A percentile compares a stretch with the other conserved stretches of the same genome.
Evolutionary conservation across 2,113 vertebrate genomes (phyloP).

Genomic region (Hystrix brachyura): DNA sequence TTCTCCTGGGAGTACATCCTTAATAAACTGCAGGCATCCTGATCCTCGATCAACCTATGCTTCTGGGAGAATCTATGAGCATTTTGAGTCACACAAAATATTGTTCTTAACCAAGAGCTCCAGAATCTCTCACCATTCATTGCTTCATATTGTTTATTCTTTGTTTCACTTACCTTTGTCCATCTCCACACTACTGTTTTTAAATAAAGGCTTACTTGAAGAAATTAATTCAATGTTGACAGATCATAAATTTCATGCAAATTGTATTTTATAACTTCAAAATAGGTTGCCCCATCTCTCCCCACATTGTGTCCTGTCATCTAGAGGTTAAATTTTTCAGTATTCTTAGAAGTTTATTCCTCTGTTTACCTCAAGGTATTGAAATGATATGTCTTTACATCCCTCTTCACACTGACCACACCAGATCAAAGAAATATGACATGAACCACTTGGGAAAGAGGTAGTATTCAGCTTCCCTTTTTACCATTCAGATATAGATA

Average conservation of each 20-base stretch:
- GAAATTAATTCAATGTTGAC: neutral
- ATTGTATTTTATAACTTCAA: neutral
- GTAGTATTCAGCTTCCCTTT: neutral
- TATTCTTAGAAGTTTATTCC: neutral
- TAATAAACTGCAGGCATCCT: neutral
- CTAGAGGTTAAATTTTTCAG: neutral
- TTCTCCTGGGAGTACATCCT: neutral
- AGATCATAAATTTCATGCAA: neutral
- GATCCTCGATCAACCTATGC: neutral
- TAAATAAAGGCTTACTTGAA: neutral
- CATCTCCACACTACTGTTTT: neutral
- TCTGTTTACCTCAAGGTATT: neutral
- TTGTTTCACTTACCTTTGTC: neutral
- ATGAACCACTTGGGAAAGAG: neutral
- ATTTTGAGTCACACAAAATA: neutral
- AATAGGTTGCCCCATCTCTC: neutral
- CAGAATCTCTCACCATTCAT: constrained; percentile 8
- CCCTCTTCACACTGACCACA: neutral
- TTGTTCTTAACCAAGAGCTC: neutral
- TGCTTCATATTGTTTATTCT: neutral
- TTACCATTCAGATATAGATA: neutral
- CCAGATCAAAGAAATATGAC: neutral
- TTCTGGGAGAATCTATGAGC: neutral
- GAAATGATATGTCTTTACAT: neutral
- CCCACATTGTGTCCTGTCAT: neutral